Conservation (phyloP, 2,113 vertebrate species). For the Calidris pygmaea region DNA sequence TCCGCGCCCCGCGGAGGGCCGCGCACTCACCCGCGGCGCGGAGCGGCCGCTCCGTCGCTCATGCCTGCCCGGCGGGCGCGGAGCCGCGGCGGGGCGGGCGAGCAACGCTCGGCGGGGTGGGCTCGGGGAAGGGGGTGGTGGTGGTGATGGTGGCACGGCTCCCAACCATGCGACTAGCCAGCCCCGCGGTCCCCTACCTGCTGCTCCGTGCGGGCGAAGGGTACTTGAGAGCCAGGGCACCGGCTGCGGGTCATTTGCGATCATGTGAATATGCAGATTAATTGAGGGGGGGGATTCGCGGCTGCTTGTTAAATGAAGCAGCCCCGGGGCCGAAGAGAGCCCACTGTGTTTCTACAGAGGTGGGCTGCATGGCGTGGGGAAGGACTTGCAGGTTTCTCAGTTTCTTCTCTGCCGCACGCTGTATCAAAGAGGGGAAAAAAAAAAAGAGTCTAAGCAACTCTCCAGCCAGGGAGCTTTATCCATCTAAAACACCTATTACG, state of each 20-base stretch:
- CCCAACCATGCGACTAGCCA: constrained; percentile 11
- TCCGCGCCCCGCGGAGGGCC: background rate
- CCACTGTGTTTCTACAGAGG: background rate
- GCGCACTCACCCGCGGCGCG: constrained; percentile 74
- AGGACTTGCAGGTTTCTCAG: background rate
- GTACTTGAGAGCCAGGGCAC: background rate
- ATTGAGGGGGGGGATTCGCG: background rate
- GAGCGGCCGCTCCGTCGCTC: constrained; percentile 69
- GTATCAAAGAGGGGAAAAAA: background rate
- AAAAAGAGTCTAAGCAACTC: background rate
- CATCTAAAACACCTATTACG: accelerated
- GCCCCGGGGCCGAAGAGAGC: background rate
- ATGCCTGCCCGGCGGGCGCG: constrained; percentile 72
- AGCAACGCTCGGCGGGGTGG: background rate
- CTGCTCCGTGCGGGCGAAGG: background rate
- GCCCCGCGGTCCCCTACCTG: constrained; percentile 45
- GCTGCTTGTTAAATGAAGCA: background rate
- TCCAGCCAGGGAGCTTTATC: background rate
- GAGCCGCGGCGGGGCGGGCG: background rate
- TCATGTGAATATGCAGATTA: background rate
- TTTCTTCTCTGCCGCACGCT: background rate
- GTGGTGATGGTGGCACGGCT: constrained; percentile 51
- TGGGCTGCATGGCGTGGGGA: background rate
- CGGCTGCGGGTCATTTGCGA: background rate
- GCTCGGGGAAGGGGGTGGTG: background rate